These are phyloP conservation scores for Drosophila setifemur DNA, from an alignment of 1,140 invertebrate genomes.

Conservation along the genomic window DNA sequence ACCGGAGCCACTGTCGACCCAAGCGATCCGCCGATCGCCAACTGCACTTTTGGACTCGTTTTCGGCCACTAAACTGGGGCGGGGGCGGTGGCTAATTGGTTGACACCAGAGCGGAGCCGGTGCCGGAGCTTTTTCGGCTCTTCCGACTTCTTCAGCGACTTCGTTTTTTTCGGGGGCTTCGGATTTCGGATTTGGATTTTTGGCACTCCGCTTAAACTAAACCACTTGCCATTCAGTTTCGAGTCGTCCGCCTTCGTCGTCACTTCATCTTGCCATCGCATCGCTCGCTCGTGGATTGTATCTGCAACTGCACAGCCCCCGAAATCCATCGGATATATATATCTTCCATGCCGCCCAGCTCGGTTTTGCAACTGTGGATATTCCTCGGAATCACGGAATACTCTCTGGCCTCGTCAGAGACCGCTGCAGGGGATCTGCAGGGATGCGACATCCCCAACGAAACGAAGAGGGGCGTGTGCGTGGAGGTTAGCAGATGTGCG, in stretches of 20 bases:
- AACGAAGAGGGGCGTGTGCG: slow-evolving; percentile 59
- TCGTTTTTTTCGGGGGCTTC: slow-evolving; percentile 45
- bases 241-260: slow-evolving; percentile 34
- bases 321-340: not conserved
- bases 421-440: not conserved
- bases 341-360: slow-evolving; percentile 14
- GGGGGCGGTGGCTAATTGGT: slow-evolving; percentile 42
- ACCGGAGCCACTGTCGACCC: too few relatives aligned
- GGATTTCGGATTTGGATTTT: slow-evolving; percentile 29
- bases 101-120: slow-evolving; percentile 50
- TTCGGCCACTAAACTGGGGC: slow-evolving; percentile 43
- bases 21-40: slow-evolving; percentile 13
- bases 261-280: slow-evolving; percentile 24
- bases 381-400: slow-evolving; percentile 27
- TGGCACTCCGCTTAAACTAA: slow-evolving; percentile 61
- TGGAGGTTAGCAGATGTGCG: slow-evolving; percentile 60
- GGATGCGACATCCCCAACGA: slow-evolving; percentile 77
- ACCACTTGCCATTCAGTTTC: slow-evolving; percentile 56
- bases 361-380: slow-evolving; percentile 16
- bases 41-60: slow-evolving; percentile 74
- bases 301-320: not conserved
- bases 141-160: slow-evolving; percentile 63
- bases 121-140: slow-evolving; percentile 55
- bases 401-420: not conserved
- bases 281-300: slow-evolving; percentile 48